Conservation (phyloP, 2,888 invertebrate species). For the Drosophila rubida region DNA sequence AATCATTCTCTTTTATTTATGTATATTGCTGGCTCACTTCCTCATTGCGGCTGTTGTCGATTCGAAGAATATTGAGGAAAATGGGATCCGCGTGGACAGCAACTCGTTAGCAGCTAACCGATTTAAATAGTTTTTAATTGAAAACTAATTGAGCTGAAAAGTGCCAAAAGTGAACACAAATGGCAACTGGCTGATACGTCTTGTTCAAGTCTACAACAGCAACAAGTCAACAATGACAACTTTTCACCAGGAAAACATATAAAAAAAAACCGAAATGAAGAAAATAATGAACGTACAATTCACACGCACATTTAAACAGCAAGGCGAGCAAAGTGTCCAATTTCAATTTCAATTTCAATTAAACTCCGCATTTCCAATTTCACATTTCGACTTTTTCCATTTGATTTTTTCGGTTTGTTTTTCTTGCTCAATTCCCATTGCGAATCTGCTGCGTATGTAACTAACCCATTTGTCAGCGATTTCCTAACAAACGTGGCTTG, state of each 20-base stretch:
- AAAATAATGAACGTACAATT: conserved; percentile 7
- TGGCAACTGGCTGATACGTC: conserved; percentile 41
- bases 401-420: neutral
- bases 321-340: conserved; percentile 39
- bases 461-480: conserved; percentile 27
- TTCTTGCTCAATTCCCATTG: conserved; percentile 8
- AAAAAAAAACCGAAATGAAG: conserved; percentile 7
- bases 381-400: conserved; percentile 1
- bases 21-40: conserved; percentile 1
- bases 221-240: conserved; percentile 51
- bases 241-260: conserved; percentile 69
- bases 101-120: conserved; percentile 30
- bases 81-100: conserved; percentile 1
- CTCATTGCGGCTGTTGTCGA: neutral
- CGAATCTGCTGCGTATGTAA: conserved; percentile 13
- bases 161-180: conserved; percentile 45
- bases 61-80: conserved; percentile 43
- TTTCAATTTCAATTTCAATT: conserved; percentile 34
- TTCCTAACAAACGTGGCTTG: conserved; percentile 6
- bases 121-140: conserved; percentile 65
- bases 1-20: neutral
- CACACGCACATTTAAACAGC: conserved; percentile 42
- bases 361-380: conserved; percentile 21
- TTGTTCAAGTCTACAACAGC: conserved; percentile 19
- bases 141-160: conserved; percentile 63